Percentiles rank a stretch among this genome's conserved stretches.
phyloP scores from a whole-genome alignment of 2,797 vertebrate genomes.

The Cryptoblepharus egeriae region DNA sequence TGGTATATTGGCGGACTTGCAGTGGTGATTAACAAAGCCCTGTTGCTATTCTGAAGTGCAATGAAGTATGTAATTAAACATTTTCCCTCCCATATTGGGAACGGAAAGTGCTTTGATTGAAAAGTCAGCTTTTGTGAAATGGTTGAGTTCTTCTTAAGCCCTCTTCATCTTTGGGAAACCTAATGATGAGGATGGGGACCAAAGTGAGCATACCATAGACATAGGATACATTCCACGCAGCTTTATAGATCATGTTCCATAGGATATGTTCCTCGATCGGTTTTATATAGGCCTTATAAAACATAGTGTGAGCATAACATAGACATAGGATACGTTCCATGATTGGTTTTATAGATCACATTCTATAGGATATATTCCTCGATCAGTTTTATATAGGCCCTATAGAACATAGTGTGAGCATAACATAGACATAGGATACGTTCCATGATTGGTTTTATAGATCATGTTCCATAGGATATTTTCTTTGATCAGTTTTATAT shows the following conservation, averaged over 20 bases:
- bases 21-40: conserved; percentile 63
- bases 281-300: not conserved
- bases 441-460: too few relatives aligned
- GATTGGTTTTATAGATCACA: too few relatives aligned
- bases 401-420: too few relatives aligned
- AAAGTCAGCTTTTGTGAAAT: conserved; percentile 54
- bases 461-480: too few relatives aligned
- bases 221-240: not conserved
- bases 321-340: too few relatives aligned
- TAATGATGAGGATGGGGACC: conserved; percentile 19
- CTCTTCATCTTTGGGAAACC: conserved; percentile 29
- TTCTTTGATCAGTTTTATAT: too few relatives aligned
- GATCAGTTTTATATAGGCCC: too few relatives aligned
- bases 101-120: conserved; percentile 57
- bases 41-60: conserved; percentile 66
- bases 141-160: conserved; percentile 28
- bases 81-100: conserved; percentile 54
- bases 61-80: conserved; percentile 71
- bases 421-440: too few relatives aligned
- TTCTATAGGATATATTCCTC: too few relatives aligned
- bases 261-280: too few relatives aligned
- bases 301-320: too few relatives aligned
- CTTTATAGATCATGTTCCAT: conserved; percentile 27
- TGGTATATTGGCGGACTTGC: conserved; percentile 55
- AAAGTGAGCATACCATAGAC: conserved; percentile 18